phyloP scores from a whole-genome alignment of 2,888 invertebrate genomes.

The Perithous albicinctus region DNA sequence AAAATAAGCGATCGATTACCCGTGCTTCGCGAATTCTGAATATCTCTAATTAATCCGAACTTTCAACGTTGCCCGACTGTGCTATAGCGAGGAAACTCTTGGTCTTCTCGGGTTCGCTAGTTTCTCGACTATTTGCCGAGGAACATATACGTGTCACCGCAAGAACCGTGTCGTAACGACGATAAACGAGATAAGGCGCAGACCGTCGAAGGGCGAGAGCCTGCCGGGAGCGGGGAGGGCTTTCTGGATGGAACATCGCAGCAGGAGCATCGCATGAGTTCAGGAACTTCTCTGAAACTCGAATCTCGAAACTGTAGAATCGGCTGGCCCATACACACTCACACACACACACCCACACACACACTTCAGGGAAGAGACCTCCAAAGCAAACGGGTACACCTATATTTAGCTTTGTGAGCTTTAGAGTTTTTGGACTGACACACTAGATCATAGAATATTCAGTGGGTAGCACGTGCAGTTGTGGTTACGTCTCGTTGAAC shows the following conservation, averaged over 20 bases:
- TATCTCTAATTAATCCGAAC: constrained; percentile 1
- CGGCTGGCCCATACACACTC: constrained; percentile 24
- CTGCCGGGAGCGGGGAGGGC: background rate
- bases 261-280: constrained; percentile 34
- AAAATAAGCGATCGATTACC: background rate
- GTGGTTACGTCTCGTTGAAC: constrained; percentile 48
- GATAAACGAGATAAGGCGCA: constrained; percentile 63
- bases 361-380: constrained; percentile 49
- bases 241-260: background rate
- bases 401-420: constrained; percentile 61
- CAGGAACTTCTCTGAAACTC: constrained; percentile 44
- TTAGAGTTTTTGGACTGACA: constrained; percentile 56
- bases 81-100: background rate
- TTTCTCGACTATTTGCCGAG: constrained; percentile 42
- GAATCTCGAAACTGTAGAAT: constrained; percentile 57
- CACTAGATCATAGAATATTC: constrained; percentile 60
- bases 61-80: background rate
- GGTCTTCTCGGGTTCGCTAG: constrained; percentile 19
- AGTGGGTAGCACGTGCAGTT: constrained; percentile 44
- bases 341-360: constrained; percentile 15
- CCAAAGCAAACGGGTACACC: constrained; percentile 35
- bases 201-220: constrained; percentile 18
- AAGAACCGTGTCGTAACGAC: constrained; percentile 52
- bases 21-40: background rate
- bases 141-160: constrained; percentile 53